phyloP scores from a whole-genome alignment of 2,797 vertebrate genomes.

The Garrulus glandarius region DNA sequence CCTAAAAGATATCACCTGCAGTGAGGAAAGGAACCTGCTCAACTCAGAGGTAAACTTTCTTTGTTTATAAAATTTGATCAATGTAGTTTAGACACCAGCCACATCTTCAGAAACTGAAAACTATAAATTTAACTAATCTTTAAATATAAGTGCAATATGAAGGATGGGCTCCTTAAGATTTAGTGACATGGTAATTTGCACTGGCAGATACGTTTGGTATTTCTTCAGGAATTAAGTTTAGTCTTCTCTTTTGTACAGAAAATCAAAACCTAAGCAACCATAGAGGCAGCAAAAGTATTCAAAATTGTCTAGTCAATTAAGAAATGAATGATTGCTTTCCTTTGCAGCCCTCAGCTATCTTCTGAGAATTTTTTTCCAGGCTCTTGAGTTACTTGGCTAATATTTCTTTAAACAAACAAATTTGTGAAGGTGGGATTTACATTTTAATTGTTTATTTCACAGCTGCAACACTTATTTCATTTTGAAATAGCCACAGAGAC shows the following conservation, averaged over 20 bases:
- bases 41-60: slow-evolving; percentile 68
- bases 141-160: background rate
- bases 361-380: background rate
- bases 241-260: background rate
- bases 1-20: slow-evolving; percentile 38
- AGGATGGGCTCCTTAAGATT: background rate
- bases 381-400: background rate
- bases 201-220: background rate
- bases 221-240: background rate
- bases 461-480: background rate
- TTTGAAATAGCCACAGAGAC: background rate
- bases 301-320: background rate
- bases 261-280: background rate
- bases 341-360: background rate
- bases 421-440: background rate
- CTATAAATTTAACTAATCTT: background rate
- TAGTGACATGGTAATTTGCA: background rate
- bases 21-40: slow-evolving; percentile 20
- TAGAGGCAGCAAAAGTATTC: background rate
- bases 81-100: background rate
- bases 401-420: background rate
- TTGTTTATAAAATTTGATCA: background rate
- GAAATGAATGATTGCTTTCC: background rate
- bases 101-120: background rate
- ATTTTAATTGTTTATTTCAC: background rate